Conservation (phyloP, 2,888 invertebrate species). For the Bellardia pandia region DNA sequence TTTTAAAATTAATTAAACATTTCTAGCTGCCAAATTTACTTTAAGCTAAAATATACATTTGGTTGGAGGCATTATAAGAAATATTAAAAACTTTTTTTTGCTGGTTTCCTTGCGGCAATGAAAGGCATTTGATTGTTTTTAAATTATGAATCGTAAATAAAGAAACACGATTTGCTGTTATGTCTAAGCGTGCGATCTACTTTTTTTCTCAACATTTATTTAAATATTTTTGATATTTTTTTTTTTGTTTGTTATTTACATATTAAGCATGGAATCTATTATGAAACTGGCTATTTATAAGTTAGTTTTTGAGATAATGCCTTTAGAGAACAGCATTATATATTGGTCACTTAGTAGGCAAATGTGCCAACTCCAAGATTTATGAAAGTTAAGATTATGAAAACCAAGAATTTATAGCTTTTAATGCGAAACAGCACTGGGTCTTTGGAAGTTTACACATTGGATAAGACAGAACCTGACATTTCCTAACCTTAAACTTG, state of each 20-base stretch:
- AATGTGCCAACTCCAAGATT: too few relatives aligned
- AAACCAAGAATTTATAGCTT: too few relatives aligned
- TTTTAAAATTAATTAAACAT: constrained; percentile 11
- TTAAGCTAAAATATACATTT: neutral
- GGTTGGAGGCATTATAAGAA: neutral
- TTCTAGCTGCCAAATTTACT: neutral
- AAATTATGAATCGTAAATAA: constrained; percentile 22
- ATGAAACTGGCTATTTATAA: neutral
- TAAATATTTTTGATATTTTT: neutral
- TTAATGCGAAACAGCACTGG: too few relatives aligned
- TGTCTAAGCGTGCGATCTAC: neutral
- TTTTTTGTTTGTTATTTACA: neutral
- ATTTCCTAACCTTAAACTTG: too few relatives aligned
- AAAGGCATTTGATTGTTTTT: constrained; percentile 6
- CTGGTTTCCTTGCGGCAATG: neutral
- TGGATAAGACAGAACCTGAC: too few relatives aligned
- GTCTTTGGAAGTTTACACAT: too few relatives aligned
- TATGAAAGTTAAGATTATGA: too few relatives aligned
- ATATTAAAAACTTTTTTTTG: constrained; percentile 15
- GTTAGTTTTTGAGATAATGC: neutral
- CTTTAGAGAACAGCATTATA: too few relatives aligned
- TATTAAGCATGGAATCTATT: neutral
- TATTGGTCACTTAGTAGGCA: too few relatives aligned
- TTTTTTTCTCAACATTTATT: neutral
- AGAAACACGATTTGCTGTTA: neutral